phyloP scores from a whole-genome alignment of 64 coral and sea anemone genomes.

The Porites australiensis region DNA sequence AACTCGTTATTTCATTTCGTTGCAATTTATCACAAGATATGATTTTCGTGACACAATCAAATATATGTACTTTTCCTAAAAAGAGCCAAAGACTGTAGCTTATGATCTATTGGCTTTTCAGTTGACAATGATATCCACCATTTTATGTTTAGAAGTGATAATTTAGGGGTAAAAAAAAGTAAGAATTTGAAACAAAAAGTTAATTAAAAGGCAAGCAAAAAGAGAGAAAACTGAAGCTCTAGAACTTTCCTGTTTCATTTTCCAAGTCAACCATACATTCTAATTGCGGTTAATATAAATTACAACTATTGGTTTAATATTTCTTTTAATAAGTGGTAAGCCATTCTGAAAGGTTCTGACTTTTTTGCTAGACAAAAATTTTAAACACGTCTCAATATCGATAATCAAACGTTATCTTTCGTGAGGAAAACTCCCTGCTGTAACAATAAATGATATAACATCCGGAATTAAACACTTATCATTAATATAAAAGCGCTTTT shows the following conservation, averaged over 20 bases:
- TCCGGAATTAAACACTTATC: conserved; percentile 16
- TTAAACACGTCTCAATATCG: neutral
- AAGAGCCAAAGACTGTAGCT: neutral
- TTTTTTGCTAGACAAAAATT: neutral
- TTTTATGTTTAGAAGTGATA: no score
- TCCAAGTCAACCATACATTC: neutral
- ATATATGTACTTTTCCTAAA: neutral
- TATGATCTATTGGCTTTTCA: no score
- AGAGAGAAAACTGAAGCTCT: neutral
- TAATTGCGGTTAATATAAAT: no score
- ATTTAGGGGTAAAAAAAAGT: no score
- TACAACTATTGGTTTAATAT: no score
- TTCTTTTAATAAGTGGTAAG: no score
- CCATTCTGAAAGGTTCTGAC: neutral
- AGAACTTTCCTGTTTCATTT: neutral
- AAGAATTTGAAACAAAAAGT: no score
- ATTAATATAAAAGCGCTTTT: neutral
- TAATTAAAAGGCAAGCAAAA: neutral
- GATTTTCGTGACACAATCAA: neutral
- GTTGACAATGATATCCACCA: no score
- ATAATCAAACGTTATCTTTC: conserved; percentile 3
- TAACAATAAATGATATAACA: neutral
- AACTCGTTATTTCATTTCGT: neutral
- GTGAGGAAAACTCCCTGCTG: conserved; percentile 1
- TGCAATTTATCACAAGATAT: neutral